Conservation (phyloP, 2,797 vertebrate genomes). For the Pseudochromis fuscus region DNA sequence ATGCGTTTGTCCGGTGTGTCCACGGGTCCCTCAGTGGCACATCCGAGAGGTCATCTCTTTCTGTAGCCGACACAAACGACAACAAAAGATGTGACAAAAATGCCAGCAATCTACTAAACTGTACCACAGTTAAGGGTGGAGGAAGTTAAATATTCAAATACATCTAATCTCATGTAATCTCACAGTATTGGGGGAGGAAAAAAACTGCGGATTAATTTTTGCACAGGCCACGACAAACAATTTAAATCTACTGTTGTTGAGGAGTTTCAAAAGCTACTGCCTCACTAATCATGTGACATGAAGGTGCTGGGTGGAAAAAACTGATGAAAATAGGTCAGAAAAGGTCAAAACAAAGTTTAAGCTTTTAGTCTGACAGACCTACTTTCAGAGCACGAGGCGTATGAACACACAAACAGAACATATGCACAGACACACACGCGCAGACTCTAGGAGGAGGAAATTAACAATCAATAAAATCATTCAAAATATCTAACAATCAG, state of each 20-base stretch:
- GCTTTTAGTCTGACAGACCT: not conserved
- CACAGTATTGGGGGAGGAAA: not conserved
- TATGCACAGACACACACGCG: not conserved
- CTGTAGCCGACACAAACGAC: constrained; percentile 76
- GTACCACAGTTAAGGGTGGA: not conserved
- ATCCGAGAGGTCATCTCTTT: constrained; percentile 98
- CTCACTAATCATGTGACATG: not conserved
- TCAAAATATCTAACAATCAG: not conserved
- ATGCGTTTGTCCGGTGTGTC: constrained; percentile 50
- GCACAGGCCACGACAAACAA: too few relatives aligned
- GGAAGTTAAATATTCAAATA: not conserved
- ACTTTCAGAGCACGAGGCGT: not conserved
- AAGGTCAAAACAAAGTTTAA: constrained; percentile 15
- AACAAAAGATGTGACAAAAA: not conserved
- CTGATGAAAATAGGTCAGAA: constrained; percentile 3
- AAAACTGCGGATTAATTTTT: not conserved
- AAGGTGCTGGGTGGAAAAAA: constrained; percentile 12
- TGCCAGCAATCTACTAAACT: not conserved
- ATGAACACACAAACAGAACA: not conserved
- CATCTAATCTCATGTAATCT: not conserved
- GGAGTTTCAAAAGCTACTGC: not conserved
- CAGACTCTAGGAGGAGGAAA: not conserved
- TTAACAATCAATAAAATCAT: not conserved
- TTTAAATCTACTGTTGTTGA: too few relatives aligned
- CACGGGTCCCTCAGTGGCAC: constrained; percentile 90